Evolutionary conservation across 2,113 vertebrate species (phyloP), one percentile per base, ranked within the genome.

Genomic region (Acrocephalus kingi): DNA sequence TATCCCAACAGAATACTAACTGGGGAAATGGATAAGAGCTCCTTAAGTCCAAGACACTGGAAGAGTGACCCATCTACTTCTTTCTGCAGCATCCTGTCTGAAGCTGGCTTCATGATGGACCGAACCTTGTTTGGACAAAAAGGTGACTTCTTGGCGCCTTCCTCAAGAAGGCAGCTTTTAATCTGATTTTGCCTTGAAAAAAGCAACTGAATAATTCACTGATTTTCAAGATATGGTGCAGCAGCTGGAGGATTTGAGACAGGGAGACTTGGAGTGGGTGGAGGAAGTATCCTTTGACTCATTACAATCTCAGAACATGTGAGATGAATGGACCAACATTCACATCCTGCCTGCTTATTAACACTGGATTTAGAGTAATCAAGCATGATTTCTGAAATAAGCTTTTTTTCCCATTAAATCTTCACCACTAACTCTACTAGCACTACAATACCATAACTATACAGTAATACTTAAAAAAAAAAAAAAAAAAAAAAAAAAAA

Each of bases 191-290:
- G 56, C 8, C 39, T 54, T 49, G 51, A 48, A 78, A 90, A 68
- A 84, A 33, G 7, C 16, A 73, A 72, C 0, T 24, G 25, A 68
- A 49, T 61, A 76, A 80, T 49, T 39, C 39, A 23, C 15, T 39
- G 37, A 59, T 72, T 55, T 80, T 87, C 39, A 71, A 66, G 54
- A 71, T 35, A 28, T 64, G 68, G 13, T 69, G 59, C 24, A 81
- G 30, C 13, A 81, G 30, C 13, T 43, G 54, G 17, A 30, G 46
- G 45, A 71, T 31, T 67, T 3, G 2, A 27, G n/a, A 46, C 6
- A n/a, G 27, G 8, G 43, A 1, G 0, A 52, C 43, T 23, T 68
- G 13, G 27, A 5, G 6, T n/a, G 10, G 33, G 10, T 49, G 45
- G 11, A 68, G 4, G 25, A 79, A 69, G 21, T 5, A 51, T 27